Base-by-base conservation (phyloP, 2,113 vertebrate species). In the Brachyistius frenatus region DNA sequence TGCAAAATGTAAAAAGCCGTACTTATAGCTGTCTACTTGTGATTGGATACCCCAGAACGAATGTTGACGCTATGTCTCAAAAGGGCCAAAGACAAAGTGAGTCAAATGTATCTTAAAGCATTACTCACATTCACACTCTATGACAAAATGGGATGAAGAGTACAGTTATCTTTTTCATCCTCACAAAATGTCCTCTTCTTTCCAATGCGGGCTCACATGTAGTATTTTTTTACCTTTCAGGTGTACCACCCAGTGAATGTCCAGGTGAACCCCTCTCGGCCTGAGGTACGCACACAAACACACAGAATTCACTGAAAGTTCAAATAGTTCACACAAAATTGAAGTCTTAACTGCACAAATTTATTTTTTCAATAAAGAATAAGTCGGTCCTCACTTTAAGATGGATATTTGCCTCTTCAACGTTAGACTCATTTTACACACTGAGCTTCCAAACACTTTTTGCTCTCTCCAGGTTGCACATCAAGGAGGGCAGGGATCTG, bases 231-330 rank as follows among this genome's bases (percentile, higher is more conserved):
- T 33, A 16, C 35, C 39, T 36, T 58, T 36, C 64, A 84, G 83
- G 23, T 33, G 7, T 53, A 72, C 31, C 69, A 64, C 5, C 54
- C 74, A 54, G 32, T 54, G 23, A 62, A 46, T 35, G 11, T 75
- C 0, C 49, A 53, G n/a, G 16, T 76, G 30, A 73, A 5, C 32
- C 15, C 52, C 2, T 33, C 30, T 16, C 39, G 61, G 13, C 16
- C 54, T 46, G 49, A 81, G 61, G 78, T 76, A 82, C 23, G 67
- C 33, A 55, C 49, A 73, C 30, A 47, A 49, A 65, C 37, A 79
- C 2, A 50, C 39, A 80, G 7, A 71, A 58, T 55, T 39, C 15
- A 36, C 23, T 44, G 1, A 54, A 32, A 60, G 66, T 41, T n/a
- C 39, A 4, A 53, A 54, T 66, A 44, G 7, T 14, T 50, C 15